Base-by-base conservation (phyloP, 1,140 invertebrate species). In the Drosophila ercepeae region DNA sequence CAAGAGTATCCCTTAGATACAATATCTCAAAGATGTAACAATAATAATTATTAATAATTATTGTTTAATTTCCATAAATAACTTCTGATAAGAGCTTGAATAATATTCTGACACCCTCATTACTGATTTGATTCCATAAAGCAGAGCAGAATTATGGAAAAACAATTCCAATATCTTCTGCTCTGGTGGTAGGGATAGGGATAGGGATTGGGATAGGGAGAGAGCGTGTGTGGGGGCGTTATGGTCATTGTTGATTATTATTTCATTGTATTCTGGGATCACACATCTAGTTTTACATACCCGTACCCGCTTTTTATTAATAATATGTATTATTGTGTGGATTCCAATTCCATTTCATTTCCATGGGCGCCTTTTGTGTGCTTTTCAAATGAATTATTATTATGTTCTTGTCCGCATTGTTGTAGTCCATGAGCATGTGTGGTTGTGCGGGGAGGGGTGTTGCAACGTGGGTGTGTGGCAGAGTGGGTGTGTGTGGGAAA, bases 241-340 rank as follows among this genome's bases (percentile, higher is more conserved):
- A n/a, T 45, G 67, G 42, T 57, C 58, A 86, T 84, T 86, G 79
- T 67, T 67, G 61, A 67, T 67, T 68, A 67, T 67, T 65, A 67
- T 84, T 82, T 86, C 75, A 86, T 86, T 84, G 81, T 84, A 76
- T 84, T 84, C 79, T n/a, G n/a, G 64, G 83, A 72, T 83, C 77
- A 78, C 79, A 78, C 54, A 69, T 74, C 70, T 63, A 84, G 78
- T 79, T 78, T 63, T 64, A 36, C 41, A 36, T 29, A 14, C 1
- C 29, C 14, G 60, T 44, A 60, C 75, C 65, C 54, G 60, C 53
- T 77, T 71, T 65, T 74, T 76, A 82, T 81, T 76, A 79, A 64
- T 79, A 79, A 76, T 76, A 73, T 84, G 68, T 74, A 52, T 72
- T 72, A 72, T 72, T 72, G 52, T 73, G 46, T 55, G 64, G 58